phyloP scores from a whole-genome alignment of 2,888 invertebrate genomes.

The Prenolepis imparis region DNA sequence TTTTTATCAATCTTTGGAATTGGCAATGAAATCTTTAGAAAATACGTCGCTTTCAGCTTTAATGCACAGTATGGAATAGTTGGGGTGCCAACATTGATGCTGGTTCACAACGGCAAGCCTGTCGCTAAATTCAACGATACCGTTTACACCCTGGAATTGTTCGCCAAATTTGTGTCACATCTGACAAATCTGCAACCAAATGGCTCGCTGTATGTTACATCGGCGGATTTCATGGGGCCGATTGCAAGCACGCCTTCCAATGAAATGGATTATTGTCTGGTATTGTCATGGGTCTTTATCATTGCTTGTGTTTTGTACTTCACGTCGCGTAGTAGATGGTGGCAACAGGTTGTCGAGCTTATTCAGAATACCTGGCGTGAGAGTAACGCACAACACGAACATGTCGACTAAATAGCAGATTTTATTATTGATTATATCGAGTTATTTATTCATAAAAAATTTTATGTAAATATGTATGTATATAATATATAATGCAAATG shows the following conservation, averaged over 20 bases:
- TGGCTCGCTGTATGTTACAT: constrained; percentile 90
- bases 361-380: constrained; percentile 95
- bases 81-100: constrained; percentile 95
- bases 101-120: constrained; percentile 96
- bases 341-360: constrained; percentile 93
- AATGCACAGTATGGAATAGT: constrained; percentile 97
- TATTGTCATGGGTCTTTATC: constrained; percentile 95
- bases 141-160: constrained; percentile 92
- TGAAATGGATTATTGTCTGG: constrained; percentile 93
- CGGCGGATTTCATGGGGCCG: constrained; percentile 93
- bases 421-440: neutral
- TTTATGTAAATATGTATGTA: constrained; percentile 25
- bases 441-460: constrained; percentile 1
- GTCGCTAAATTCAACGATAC: constrained; percentile 95
- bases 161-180: constrained; percentile 92
- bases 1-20: neutral
- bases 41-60: constrained; percentile 87
- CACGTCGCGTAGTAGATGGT: constrained; percentile 92
- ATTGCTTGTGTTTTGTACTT: constrained; percentile 91
- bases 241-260: constrained; percentile 92
- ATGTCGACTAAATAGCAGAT: constrained; percentile 88
- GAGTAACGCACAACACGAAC: constrained; percentile 93
- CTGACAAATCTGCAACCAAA: constrained; percentile 91
- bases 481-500: neutral
- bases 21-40: constrained; percentile 2